phyloP scores from a whole-genome alignment of 2,797 vertebrate species.

The Cetoscarus ocellatus region DNA sequence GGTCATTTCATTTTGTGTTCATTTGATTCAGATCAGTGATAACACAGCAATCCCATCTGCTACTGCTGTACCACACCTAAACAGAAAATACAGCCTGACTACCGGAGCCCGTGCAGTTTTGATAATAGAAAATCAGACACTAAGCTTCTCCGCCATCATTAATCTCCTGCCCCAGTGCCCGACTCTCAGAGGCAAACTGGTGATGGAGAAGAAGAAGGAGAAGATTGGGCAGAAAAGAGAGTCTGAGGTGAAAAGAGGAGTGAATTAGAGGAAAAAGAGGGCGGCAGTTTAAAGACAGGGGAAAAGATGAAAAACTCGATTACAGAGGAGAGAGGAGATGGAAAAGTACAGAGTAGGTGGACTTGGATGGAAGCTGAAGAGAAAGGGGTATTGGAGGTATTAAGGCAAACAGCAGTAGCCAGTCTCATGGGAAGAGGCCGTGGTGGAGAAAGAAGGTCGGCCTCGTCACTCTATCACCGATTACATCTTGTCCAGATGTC shows the following conservation, averaged over 20 bases:
- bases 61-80: conserved; percentile 44
- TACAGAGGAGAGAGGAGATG: conserved; percentile 35
- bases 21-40: conserved; percentile 70
- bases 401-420: conserved; percentile 37
- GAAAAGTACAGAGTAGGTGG: conserved; percentile 31
- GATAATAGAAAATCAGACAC: conserved; percentile 81
- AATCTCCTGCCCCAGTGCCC: conserved; percentile 71
- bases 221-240: conserved; percentile 51
- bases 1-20: conserved; percentile 30
- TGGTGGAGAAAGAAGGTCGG: conserved; percentile 44
- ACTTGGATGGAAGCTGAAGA: conserved; percentile 34
- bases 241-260: conserved; percentile 49
- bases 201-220: conserved; percentile 62
- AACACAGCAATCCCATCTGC: conserved; percentile 72
- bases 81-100: conserved; percentile 63
- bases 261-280: conserved; percentile 56
- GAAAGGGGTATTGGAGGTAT: conserved; percentile 38
- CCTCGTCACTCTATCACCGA: conserved; percentile 59
- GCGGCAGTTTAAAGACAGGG: conserved; percentile 52
- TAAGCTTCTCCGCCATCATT: conserved; percentile 75
- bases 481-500: conserved; percentile 60
- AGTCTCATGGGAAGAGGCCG: conserved; percentile 33
- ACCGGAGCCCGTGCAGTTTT: conserved; percentile 63
- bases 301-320: conserved; percentile 61
- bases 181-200: conserved; percentile 60